Base-by-base conservation (phyloP, 2,888 invertebrate genomes). In the Drosophila antonietae region DNA sequence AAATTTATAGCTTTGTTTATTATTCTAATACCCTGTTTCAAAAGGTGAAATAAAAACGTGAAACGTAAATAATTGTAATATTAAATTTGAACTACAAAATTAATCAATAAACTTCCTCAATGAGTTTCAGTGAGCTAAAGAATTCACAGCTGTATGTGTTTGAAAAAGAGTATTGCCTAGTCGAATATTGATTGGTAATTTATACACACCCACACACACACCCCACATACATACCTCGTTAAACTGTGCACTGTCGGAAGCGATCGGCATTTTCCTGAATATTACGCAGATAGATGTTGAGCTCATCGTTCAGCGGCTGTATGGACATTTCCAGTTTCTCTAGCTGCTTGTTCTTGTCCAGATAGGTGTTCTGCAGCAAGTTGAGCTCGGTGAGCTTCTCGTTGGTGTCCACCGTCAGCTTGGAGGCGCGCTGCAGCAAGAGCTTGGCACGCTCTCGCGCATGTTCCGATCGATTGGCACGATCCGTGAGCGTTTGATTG, bases 361-460 rank as follows among this genome's bases (percentile, higher is more conserved):
- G 92, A 84, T 95, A 95, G 44, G 94, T 94, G 39, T 93, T 93
- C 75, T 95, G 95, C 94, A 96, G 94, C 51, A 78, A 75, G 47
- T 91, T 88, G 10, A 97, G 93, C 83, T 96, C 95, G 81, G 95
- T 95, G 31, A 96, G 93, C 91, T 97, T 96, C 68, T 94, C 94
- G 86, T 95, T 95, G 3, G 97, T 97, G 77, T 95, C 96, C 68
- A 96, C 96, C 2, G 97, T 97, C 28, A 99, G 94, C 86, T 96
- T 95, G 44, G 96, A 96, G 1, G 98, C 98, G 74, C 96, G 94
- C 80, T 96, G 95, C 63, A 97, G 94, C 62, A 99, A 93, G 47
- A 94, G 93, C 89, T 97, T 96, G 5, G 98, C 97, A 68, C 96
- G 94, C 73, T 95, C 95, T 82, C 97, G 96, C 1, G 97, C 96